phyloP scores from a whole-genome alignment of 1,140 invertebrate genomes.

The Plodia interpunctella region DNA sequence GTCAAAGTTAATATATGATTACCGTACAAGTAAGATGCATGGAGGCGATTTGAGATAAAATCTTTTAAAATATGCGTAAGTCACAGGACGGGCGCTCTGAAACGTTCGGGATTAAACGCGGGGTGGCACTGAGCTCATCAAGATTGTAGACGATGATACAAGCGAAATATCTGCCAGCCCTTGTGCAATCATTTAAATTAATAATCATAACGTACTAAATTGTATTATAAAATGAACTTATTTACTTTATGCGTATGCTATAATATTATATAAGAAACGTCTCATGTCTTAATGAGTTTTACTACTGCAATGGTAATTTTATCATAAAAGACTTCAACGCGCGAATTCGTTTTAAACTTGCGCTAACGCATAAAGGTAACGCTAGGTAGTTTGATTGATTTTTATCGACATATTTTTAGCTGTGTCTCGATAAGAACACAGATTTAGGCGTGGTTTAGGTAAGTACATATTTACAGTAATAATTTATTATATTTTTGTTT shows the following conservation, averaged over 20 bases:
- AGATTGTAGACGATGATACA: not conserved
- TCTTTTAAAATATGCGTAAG: not conserved
- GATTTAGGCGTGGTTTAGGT: too few species aligned
- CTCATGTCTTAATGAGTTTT: too few species aligned
- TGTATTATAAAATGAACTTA: not conserved
- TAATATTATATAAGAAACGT: too few species aligned
- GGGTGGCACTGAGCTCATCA: not conserved
- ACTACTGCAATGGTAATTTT: too few species aligned
- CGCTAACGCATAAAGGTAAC: too few species aligned
- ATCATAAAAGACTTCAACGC: not conserved
- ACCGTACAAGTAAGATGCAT: not conserved
- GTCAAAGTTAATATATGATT: not conserved
- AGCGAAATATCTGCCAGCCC: not conserved
- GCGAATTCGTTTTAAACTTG: too few species aligned
- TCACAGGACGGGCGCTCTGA: not conserved
- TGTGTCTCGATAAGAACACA: too few species aligned
- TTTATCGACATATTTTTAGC: too few species aligned
- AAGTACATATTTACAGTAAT: too few species aligned
- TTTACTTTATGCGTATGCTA: not conserved
- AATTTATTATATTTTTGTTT: not conserved
- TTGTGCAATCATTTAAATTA: too few species aligned
- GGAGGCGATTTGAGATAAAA: not conserved
- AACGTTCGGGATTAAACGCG: not conserved
- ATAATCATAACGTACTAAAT: too few species aligned
- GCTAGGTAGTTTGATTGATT: too few species aligned